Percentiles rank a stretch among this genome's conserved stretches.
phyloP scores from a whole-genome alignment of 2,113 vertebrate genomes.

The Madoqua kirkii region DNA sequence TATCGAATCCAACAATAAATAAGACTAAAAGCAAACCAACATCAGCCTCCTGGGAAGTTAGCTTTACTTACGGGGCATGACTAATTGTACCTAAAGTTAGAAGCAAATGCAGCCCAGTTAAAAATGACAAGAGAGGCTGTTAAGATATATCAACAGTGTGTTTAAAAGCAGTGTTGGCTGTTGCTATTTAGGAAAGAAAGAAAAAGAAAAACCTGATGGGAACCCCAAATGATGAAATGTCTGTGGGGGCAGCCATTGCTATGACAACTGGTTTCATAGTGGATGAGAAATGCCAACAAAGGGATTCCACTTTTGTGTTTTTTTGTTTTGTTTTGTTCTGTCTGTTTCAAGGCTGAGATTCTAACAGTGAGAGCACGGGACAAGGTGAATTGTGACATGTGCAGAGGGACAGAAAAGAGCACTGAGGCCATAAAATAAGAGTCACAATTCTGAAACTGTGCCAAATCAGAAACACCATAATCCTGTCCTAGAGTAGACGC shows the following conservation, averaged over 20 bases:
- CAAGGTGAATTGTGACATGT: background rate
- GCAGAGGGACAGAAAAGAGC: background rate
- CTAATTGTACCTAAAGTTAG: conserved; percentile 34
- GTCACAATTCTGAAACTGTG: background rate
- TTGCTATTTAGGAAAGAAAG: conserved; percentile 24
- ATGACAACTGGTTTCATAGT: conserved; percentile 49
- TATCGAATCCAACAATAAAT: background rate
- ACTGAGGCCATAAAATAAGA: background rate
- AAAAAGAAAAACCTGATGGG: conserved; percentile 42
- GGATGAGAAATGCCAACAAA: background rate
- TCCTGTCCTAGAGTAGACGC: background rate
- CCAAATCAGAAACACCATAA: background rate
- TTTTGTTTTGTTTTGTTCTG: background rate
- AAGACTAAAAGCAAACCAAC: conserved; percentile 1
- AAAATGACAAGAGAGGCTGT: conserved; percentile 35
- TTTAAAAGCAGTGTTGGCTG: conserved; percentile 68
- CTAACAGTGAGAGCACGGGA: background rate
- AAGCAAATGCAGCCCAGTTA: conserved; percentile 25
- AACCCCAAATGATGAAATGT: conserved; percentile 47
- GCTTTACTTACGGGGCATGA: background rate
- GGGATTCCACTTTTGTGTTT: background rate
- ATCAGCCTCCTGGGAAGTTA: background rate
- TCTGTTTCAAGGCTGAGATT: background rate
- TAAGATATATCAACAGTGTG: conserved; percentile 60
- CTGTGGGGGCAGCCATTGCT: conserved; percentile 40